Conservation (phyloP, 2,797 vertebrate genomes). For the Naso thynnoides region DNA sequence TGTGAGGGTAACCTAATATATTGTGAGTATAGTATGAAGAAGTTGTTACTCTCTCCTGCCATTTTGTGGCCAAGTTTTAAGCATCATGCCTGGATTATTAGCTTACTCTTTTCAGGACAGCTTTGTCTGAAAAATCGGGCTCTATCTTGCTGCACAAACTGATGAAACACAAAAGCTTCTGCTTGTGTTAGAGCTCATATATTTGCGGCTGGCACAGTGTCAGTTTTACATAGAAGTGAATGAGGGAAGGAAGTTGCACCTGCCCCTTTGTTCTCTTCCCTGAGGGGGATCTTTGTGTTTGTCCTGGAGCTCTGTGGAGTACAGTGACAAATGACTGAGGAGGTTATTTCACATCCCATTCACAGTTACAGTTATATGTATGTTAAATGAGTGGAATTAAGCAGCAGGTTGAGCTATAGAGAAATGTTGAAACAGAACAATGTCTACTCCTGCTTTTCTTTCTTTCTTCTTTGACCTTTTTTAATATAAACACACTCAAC, state of each 20-base stretch:
- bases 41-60: neutral
- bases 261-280: constrained; percentile 91
- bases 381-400: constrained; percentile 65
- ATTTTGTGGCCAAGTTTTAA: constrained; percentile 10
- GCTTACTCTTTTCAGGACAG: constrained; percentile 9
- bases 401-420: constrained; percentile 49
- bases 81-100: constrained; percentile 4
- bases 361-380: constrained; percentile 58
- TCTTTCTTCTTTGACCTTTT: constrained; percentile 19
- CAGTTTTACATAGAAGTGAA: constrained; percentile 84
- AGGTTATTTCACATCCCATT: constrained; percentile 83
- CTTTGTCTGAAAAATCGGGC: constrained; percentile 46
- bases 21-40: no score
- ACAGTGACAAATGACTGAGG: constrained; percentile 89
- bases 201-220: constrained; percentile 68
- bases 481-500: constrained; percentile 64
- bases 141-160: constrained; percentile 37
- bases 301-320: constrained; percentile 88
- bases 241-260: constrained; percentile 91
- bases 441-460: constrained; percentile 26
- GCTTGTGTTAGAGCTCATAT: constrained; percentile 64
- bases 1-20: no score
- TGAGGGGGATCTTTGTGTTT: constrained; percentile 89
- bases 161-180: constrained; percentile 56
- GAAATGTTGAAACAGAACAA: constrained; percentile 48